phyloP scores from a whole-genome alignment of 2,888 invertebrate species.

The Anagyrus pseudococci region DNA sequence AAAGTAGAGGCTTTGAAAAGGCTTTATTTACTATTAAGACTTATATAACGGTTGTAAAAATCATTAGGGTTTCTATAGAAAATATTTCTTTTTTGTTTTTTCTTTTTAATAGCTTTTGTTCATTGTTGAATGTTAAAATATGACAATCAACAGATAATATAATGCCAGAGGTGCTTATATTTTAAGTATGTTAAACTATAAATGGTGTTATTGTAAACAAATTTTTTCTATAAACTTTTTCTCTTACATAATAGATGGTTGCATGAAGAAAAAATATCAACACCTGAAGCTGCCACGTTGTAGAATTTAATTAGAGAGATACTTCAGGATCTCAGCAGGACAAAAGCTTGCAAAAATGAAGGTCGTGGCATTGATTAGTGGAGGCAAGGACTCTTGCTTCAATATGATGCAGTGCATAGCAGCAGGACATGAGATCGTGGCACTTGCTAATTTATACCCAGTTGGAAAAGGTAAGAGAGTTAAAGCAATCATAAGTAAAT shows the following conservation, averaged over 20 bases:
- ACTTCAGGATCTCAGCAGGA: constrained; percentile 12
- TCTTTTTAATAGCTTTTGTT: neutral
- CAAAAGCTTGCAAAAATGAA: constrained; percentile 68
- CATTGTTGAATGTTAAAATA: neutral
- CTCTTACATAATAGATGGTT: constrained; percentile 49
- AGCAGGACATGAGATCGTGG: constrained; percentile 94
- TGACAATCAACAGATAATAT: neutral
- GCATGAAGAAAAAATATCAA: constrained; percentile 44
- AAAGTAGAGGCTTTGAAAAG: too few relatives aligned
- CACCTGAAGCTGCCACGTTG: constrained; percentile 11
- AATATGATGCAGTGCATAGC: constrained; percentile 98
- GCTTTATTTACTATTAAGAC: too few relatives aligned
- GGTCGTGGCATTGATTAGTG: constrained; percentile 90
- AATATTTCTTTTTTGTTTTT: neutral
- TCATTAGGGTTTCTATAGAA: too few relatives aligned
- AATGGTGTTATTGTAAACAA: neutral
- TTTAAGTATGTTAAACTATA: neutral
- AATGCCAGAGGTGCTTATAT: neutral
- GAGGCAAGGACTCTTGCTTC: constrained; percentile 99
- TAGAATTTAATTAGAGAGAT: constrained; percentile 20
- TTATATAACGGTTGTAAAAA: too few relatives aligned
- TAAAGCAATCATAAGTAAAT: neutral
- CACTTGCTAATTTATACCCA: constrained; percentile 94
- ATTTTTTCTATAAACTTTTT: constrained; percentile 11
- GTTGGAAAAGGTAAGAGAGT: constrained; percentile 73